Conservation (phyloP, 2,113 vertebrate genomes). For the Amphiprion percula region DNA sequence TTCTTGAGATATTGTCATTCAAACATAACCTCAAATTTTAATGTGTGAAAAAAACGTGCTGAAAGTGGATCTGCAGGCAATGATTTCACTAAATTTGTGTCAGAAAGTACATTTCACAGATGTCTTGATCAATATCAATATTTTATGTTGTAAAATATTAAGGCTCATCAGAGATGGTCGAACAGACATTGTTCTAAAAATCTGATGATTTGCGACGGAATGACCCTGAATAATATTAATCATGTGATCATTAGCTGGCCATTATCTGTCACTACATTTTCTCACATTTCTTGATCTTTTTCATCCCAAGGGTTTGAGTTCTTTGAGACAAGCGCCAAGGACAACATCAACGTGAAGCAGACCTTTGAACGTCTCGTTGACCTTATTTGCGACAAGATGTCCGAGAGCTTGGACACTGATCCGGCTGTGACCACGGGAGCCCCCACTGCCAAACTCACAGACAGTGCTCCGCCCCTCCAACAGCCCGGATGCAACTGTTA, state of each 20-base stretch:
- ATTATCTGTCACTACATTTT: neutral
- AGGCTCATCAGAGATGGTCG: too few species aligned
- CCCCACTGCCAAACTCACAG: conserved; percentile 92
- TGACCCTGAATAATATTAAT: too few species aligned
- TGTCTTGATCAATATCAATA: too few species aligned
- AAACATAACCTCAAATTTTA: too few species aligned
- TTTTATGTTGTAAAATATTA: too few species aligned
- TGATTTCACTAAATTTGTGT: too few species aligned
- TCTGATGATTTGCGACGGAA: too few species aligned
- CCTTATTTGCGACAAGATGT: conserved; percentile 99
- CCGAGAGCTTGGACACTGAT: conserved; percentile 93
- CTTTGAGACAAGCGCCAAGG: conserved; percentile 98
- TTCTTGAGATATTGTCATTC: too few species aligned
- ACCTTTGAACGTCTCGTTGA: conserved; percentile 96
- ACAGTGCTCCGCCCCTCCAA: conserved; percentile 90
- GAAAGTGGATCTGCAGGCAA: too few species aligned
- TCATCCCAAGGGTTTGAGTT: conserved; percentile 93
- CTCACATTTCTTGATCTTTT: neutral
- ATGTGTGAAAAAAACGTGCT: too few species aligned
- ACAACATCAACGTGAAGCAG: conserved; percentile 98
- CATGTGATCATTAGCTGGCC: neutral
- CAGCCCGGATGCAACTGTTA: conserved; percentile 95
- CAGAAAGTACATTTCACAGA: too few species aligned
- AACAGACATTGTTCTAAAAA: too few species aligned
- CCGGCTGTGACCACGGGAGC: conserved; percentile 89